These are phyloP conservation scores for Rotaria macrura DNA, from an alignment of 2,888 invertebrate genomes.

Conservation along the genomic window DNA sequence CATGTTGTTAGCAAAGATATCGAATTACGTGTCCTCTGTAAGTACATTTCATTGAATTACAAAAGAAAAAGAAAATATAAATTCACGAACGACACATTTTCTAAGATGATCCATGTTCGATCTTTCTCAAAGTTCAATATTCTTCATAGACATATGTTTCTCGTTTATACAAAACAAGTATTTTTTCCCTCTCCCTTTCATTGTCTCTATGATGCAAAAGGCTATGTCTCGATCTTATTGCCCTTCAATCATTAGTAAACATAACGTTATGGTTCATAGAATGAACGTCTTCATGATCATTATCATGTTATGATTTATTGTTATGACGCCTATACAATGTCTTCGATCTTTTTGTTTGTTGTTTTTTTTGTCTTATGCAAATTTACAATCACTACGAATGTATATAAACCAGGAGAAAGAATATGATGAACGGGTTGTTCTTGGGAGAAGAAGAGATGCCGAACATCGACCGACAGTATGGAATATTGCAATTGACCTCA, in stretches of 20 bases:
- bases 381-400: background rate
- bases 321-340: background rate
- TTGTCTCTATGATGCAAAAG: background rate
- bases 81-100: too few relatives aligned
- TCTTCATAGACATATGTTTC: background rate
- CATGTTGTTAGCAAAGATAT: slow-evolving; percentile 13
- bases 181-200: too few relatives aligned
- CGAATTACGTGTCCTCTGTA: slow-evolving; percentile 13
- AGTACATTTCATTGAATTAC: background rate
- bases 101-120: too few relatives aligned
- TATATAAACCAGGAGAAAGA: background rate
- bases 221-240: background rate
- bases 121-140: too few relatives aligned
- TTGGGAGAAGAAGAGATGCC: background rate
- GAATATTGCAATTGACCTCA: background rate
- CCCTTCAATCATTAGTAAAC: background rate
- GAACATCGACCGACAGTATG: background rate
- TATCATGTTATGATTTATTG: background rate
- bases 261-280: background rate
- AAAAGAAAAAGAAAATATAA: too few relatives aligned
- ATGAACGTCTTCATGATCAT: too few relatives aligned
- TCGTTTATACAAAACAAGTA: background rate
- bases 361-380: background rate
- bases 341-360: background rate
- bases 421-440: background rate